Percentiles rank a stretch among this genome's conserved stretches.
Conservation (phyloP, 2,113 vertebrate species). For the Tenrec ecaudatus region DNA sequence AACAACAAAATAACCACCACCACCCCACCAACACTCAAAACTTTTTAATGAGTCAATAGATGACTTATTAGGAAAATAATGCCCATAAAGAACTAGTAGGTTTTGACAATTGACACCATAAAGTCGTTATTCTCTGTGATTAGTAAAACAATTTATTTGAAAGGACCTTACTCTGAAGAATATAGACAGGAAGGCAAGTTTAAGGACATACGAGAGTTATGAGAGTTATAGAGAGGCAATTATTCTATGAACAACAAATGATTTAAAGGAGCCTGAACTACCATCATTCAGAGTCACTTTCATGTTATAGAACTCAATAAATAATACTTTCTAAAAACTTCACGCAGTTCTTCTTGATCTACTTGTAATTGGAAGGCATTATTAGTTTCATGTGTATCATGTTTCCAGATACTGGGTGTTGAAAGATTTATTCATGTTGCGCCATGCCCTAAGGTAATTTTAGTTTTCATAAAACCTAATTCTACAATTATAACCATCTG, state of each 20-base stretch:
- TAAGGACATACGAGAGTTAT: constrained; percentile 61
- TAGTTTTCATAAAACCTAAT: constrained; percentile 89
- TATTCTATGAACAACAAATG: constrained; percentile 75
- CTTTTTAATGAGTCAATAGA: constrained; percentile 58
- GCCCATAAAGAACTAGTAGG: constrained; percentile 53
- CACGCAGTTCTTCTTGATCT: constrained; percentile 83
- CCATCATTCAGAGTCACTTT: constrained; percentile 68
- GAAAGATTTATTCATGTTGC: constrained; percentile 90
- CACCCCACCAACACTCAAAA: background rate
- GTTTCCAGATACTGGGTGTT: constrained; percentile 87
- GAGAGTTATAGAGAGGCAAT: constrained; percentile 58
- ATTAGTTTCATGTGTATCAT: constrained; percentile 89
- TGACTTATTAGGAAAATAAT: constrained; percentile 60
- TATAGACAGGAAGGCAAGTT: constrained; percentile 57
- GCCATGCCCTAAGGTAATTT: constrained; percentile 88
- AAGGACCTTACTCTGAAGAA: constrained; percentile 70
- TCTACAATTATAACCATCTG: constrained; percentile 87
- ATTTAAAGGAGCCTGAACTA: constrained; percentile 70
- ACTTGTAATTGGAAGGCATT: constrained; percentile 86
- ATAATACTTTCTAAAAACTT: constrained; percentile 75
- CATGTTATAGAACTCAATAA: constrained; percentile 76
- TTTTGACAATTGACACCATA: constrained; percentile 70
- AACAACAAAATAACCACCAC: background rate
- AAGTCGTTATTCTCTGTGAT: constrained; percentile 70
- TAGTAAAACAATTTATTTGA: constrained; percentile 72